Conservation (phyloP, 23 tunicate species). For the Botrylloides violaceus region DNA sequence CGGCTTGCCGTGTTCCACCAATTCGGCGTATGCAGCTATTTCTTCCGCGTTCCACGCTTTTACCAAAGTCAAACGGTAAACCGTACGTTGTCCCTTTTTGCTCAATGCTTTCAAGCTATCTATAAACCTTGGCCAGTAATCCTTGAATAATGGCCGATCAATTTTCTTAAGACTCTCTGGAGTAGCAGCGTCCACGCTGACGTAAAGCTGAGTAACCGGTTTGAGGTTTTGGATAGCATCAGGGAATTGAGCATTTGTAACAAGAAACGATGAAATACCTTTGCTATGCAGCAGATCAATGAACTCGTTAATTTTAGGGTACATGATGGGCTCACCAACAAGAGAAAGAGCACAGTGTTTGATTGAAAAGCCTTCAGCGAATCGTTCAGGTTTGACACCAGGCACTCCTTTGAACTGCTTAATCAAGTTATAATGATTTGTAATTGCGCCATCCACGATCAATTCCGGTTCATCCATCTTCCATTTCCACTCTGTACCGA, state of each 20-base stretch:
- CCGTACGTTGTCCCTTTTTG: slow-evolving; percentile 93
- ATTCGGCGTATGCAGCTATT: slow-evolving; percentile 69
- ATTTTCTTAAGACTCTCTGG: slow-evolving; percentile 86
- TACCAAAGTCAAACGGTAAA: slow-evolving; percentile 85
- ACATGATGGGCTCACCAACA: slow-evolving; percentile 97
- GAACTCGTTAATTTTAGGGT: slow-evolving; percentile 83
- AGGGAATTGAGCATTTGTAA: slow-evolving; percentile 97
- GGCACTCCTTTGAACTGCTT: slow-evolving; percentile 99
- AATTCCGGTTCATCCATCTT: slow-evolving; percentile 71
- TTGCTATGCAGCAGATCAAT: slow-evolving; percentile 62
- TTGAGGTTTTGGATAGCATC: slow-evolving; percentile 72
- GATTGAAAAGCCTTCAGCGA: slow-evolving; percentile 91
- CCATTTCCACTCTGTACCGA: slow-evolving; percentile 99
- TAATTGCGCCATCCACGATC: slow-evolving; percentile 65
- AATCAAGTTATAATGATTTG: slow-evolving; percentile 82
- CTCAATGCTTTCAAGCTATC: slow-evolving; percentile 81
- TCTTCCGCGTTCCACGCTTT: slow-evolving; percentile 93
- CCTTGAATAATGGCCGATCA: slow-evolving; percentile 90
- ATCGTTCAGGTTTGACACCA: slow-evolving; percentile 83
- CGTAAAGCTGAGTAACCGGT: slow-evolving; percentile 91
- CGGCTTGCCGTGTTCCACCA: slow-evolving; percentile 74
- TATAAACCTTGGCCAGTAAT: slow-evolving; percentile 94
- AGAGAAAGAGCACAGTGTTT: slow-evolving; percentile 93
- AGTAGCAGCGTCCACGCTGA: slow-evolving; percentile 96
- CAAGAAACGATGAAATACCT: slow-evolving; percentile 91